Conservation (phyloP, 2,797 vertebrate species). For the Alosa sapidissima region DNA sequence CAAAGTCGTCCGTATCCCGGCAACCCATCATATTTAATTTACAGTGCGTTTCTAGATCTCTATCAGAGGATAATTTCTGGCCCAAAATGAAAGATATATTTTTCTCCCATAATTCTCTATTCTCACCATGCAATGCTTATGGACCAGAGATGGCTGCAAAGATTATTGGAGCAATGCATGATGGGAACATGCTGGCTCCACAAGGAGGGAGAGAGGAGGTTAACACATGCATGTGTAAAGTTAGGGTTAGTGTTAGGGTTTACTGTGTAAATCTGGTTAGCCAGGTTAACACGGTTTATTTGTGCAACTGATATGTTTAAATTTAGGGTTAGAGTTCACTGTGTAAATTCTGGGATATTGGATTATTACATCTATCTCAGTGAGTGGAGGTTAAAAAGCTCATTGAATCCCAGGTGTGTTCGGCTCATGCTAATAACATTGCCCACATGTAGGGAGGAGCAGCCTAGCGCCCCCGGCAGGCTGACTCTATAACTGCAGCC, state of each 20-base stretch:
- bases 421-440: too few relatives aligned
- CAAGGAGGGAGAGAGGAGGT: neutral
- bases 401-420: too few relatives aligned
- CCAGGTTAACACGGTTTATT: too few relatives aligned
- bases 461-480: neutral
- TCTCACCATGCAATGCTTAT: neutral
- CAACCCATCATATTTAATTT: conserved; percentile 83
- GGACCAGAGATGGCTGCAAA: neutral
- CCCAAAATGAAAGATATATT: conserved; percentile 78
- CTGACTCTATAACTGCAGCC: neutral
- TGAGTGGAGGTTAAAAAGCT: too few relatives aligned
- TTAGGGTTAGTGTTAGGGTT: neutral
- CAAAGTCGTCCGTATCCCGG: conserved; percentile 80
- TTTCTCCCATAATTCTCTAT: neutral
- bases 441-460: neutral
- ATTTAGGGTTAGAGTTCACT: too few relatives aligned
- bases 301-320: too few relatives aligned
- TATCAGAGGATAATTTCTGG: conserved; percentile 81
- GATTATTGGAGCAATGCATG: neutral
- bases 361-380: too few relatives aligned
- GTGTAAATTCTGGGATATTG: too few relatives aligned
- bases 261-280: neutral
- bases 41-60: conserved; percentile 80
- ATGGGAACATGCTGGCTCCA: neutral
- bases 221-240: neutral